phyloP scores from a whole-genome alignment of 1,140 invertebrate species.

The Bombyx mandarina region DNA sequence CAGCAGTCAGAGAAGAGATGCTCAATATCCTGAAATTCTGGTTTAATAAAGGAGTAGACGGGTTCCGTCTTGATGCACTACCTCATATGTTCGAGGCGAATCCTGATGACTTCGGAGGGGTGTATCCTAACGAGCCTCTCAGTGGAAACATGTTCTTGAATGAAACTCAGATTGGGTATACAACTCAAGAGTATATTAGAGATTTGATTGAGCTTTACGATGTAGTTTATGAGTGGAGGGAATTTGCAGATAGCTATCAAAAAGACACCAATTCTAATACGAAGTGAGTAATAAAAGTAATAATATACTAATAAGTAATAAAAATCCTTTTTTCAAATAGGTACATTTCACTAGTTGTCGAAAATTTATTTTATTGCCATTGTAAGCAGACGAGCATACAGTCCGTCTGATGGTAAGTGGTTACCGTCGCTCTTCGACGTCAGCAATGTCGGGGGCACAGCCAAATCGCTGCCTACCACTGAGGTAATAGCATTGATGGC shows the following conservation, averaged over 20 bases:
- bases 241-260: constrained; percentile 69
- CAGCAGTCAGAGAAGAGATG: constrained; percentile 69
- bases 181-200: constrained; percentile 72
- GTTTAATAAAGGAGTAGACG: constrained; percentile 77
- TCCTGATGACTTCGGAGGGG: constrained; percentile 47
- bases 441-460: too few species aligned
- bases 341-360: too few species aligned
- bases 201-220: constrained; percentile 73
- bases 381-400: too few species aligned
- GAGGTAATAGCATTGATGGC: too few species aligned
- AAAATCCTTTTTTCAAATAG: too few species aligned
- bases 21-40: constrained; percentile 72
- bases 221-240: constrained; percentile 73
- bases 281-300: constrained; percentile 17
- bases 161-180: constrained; percentile 36
- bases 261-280: constrained; percentile 48
- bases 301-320: too few species aligned
- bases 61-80: constrained; percentile 78
- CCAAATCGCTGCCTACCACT: too few species aligned
- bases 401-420: too few species aligned
- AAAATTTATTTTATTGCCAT: too few species aligned
- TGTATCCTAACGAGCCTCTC: constrained; percentile 73
- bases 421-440: too few species aligned
- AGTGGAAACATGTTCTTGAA: constrained; percentile 41
- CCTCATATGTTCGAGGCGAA: constrained; percentile 73